Percentiles rank a stretch among this genome's conserved stretches.
Conservation (phyloP, 2,113 vertebrate genomes). For the Plectropomus leopardus region DNA sequence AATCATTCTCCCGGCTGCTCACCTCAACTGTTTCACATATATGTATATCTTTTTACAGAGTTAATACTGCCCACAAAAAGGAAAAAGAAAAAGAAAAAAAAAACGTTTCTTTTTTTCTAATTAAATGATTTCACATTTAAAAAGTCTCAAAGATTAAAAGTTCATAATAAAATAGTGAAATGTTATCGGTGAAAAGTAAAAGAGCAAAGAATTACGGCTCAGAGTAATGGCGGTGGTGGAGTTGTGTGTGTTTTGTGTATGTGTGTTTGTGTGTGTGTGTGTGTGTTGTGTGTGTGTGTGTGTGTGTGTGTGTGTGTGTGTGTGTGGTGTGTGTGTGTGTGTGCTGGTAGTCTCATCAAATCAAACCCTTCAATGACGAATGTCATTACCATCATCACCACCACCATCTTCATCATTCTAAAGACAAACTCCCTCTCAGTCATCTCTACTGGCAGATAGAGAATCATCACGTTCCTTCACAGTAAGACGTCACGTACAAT, state of each 20-base stretch:
- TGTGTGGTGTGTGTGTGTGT: conserved; percentile 36
- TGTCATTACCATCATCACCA: conserved; percentile 12
- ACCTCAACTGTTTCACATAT: conserved; percentile 79
- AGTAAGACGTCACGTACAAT: conserved; percentile 21
- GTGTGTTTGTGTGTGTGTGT: conserved; percentile 36
- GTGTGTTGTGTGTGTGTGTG: conserved; percentile 43
- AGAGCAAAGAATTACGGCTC: conserved; percentile 80
- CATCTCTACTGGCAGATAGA: conserved; percentile 81
- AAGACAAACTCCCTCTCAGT: conserved; percentile 18
- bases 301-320: conserved; percentile 37
- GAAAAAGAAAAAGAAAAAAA: conserved; percentile 26
- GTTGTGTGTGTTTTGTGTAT: conserved; percentile 32
- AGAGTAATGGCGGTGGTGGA: conserved; percentile 71
- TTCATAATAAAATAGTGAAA: conserved; percentile 89
- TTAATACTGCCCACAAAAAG: conserved; percentile 64
- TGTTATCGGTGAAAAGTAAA: conserved; percentile 74
- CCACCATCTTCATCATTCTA: background rate
- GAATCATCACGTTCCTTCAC: conserved; percentile 53
- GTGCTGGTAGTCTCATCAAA: conserved; percentile 49
- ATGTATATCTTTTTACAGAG: conserved; percentile 82
- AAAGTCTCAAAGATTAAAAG: conserved; percentile 77
- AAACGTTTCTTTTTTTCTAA: conserved; percentile 75
- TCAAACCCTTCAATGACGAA: conserved; percentile 36
- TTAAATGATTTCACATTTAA: conserved; percentile 84
- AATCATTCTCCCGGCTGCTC: conserved; percentile 71